phyloP scores from a whole-genome alignment of 2,888 invertebrate genomes.

The Drosophila longiperda region DNA sequence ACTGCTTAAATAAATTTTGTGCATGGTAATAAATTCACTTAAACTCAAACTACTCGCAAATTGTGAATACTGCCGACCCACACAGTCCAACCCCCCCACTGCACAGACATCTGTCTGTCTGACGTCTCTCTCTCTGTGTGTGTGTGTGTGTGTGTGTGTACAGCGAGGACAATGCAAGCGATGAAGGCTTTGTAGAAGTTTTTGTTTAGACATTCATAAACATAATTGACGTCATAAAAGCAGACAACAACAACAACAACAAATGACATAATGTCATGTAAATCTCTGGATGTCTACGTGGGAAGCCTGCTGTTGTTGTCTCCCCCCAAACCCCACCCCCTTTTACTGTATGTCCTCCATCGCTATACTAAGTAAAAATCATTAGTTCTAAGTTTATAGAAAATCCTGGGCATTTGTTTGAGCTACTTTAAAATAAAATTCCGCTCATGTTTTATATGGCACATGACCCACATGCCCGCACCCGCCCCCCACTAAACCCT shows the following conservation, averaged over 20 bases:
- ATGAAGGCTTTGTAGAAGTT: constrained; percentile 70
- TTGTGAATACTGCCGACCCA: constrained; percentile 4
- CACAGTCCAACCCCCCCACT: not conserved
- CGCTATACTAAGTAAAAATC: constrained; percentile 69
- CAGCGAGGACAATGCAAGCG: constrained; percentile 50
- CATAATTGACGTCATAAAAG: constrained; percentile 80
- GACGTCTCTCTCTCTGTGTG: not conserved
- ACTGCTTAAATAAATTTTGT: constrained; percentile 79
- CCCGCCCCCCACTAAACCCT: not conserved
- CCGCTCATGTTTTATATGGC: constrained; percentile 74
- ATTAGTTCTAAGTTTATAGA: constrained; percentile 74
- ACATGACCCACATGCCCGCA: not conserved
- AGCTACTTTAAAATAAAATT: constrained; percentile 76
- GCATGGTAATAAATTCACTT: constrained; percentile 81
- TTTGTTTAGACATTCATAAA: constrained; percentile 79
- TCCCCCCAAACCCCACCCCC: not conserved
- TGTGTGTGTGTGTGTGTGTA: constrained; percentile 12
- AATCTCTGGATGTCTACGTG: constrained; percentile 51
- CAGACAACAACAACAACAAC: constrained; percentile 62
- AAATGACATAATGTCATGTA: constrained; percentile 80
- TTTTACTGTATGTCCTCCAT: not conserved
- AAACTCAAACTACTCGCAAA: constrained; percentile 69
- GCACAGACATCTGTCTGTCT: constrained; percentile 2
- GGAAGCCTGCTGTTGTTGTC: constrained; percentile 2
- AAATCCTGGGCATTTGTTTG: constrained; percentile 76